These are phyloP conservation scores for Eupsittula cactorum DNA, from an alignment of 2,113 vertebrate genomes.

Conservation along the genomic window DNA sequence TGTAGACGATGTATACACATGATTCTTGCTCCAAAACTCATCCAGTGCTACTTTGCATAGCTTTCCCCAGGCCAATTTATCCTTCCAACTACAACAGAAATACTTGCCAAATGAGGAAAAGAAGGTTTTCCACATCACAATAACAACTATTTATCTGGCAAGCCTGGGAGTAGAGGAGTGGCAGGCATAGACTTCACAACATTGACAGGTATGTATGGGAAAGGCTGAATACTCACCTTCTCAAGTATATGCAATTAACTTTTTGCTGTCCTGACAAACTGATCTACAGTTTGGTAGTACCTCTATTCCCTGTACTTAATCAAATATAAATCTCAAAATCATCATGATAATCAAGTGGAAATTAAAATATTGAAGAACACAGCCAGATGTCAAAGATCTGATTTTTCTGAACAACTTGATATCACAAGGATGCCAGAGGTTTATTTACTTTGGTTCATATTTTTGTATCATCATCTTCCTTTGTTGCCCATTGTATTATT, in stretches of 20 bases:
- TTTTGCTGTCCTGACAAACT: not conserved
- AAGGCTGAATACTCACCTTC: conserved; percentile 13
- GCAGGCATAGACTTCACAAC: not conserved
- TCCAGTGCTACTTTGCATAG: not conserved
- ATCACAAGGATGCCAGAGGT: not conserved
- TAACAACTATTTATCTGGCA: conserved; percentile 27
- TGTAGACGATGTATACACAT: not conserved
- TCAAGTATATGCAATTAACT: conserved; percentile 2
- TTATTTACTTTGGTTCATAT: not conserved
- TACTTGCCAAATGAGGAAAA: conserved; percentile 34
- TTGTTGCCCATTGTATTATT: not conserved
- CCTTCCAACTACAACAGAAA: not conserved
- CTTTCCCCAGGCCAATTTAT: not conserved
- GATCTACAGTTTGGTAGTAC: not conserved
- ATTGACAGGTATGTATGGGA: conserved; percentile 35
- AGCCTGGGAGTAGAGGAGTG: conserved; percentile 34
- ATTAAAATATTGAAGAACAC: not conserved
- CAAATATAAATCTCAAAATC: not conserved
- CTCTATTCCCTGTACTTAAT: not conserved
- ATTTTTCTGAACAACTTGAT: not conserved
- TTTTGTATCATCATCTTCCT: not conserved
- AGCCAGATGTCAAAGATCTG: not conserved
- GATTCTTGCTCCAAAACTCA: not conserved
- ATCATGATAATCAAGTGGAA: not conserved
- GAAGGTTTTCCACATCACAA: conserved; percentile 22